These are phyloP conservation scores for Alsophila aescularia DNA, from an alignment of 2,888 invertebrate genomes.

Conservation along the genomic window DNA sequence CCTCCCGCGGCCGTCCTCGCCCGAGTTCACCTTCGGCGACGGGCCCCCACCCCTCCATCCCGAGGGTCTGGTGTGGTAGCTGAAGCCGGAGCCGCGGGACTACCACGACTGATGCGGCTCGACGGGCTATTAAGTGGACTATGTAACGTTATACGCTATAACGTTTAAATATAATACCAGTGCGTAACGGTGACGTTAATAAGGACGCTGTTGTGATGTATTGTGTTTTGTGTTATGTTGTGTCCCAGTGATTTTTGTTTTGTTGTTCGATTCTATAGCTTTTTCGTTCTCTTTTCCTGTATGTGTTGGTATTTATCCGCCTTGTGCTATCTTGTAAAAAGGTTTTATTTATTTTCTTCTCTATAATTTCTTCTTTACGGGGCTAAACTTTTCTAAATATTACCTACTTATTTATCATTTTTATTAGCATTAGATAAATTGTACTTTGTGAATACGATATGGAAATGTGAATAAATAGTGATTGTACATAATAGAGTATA, in stretches of 20 bases:
- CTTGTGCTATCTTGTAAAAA: conserved; percentile 3
- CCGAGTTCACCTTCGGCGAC: conserved; percentile 87
- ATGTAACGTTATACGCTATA: conserved; percentile 42
- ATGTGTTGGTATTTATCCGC: conserved; percentile 5
- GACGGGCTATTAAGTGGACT: conserved; percentile 77
- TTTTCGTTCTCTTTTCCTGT: neutral
- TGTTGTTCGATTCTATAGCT: neutral
- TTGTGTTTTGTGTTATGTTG: conserved; percentile 35
- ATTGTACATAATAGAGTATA: conserved; percentile 67
- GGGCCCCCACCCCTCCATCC: conserved; percentile 79
- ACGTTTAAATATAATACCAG: conserved; percentile 22
- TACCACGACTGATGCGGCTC: conserved; percentile 85
- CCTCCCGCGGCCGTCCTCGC: conserved; percentile 90
- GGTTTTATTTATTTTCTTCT: neutral
- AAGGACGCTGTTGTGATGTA: conserved; percentile 43
- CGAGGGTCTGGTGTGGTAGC: conserved; percentile 83
- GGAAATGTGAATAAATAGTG: conserved; percentile 59
- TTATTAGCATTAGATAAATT: conserved; percentile 2
- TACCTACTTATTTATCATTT: too few relatives aligned
- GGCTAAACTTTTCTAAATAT: neutral
- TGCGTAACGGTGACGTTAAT: conserved; percentile 33
- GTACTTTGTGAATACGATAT: conserved; percentile 32
- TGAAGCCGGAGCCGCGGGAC: conserved; percentile 85
- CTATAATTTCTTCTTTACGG: neutral
- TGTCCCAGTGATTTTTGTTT: conserved; percentile 14